Conservation (phyloP, 2,797 vertebrate species). For the Esox masquinongy region DNA sequence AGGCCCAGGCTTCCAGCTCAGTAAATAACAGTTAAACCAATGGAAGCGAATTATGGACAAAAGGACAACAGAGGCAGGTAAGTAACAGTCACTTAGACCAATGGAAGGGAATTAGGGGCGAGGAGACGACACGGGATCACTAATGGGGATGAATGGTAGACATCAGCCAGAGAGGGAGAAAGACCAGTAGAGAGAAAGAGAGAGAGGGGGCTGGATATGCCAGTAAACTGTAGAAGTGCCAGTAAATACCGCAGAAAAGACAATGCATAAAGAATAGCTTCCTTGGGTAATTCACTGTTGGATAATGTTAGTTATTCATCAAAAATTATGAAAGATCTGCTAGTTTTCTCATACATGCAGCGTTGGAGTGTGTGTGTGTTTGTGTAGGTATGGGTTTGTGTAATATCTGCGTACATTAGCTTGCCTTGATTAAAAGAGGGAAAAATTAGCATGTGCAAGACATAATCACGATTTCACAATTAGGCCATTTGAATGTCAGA, state of each 20-base stretch:
- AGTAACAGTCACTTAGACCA: slow-evolving; percentile 43
- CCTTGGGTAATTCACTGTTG: not conserved
- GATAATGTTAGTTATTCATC: not conserved
- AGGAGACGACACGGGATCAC: slow-evolving; percentile 27
- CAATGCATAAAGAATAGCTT: not conserved
- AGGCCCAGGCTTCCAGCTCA: slow-evolving; percentile 2
- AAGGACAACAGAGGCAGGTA: slow-evolving; percentile 20
- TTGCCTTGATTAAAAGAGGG: slow-evolving; percentile 40
- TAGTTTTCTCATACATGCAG: not conserved
- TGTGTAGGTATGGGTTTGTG: not conserved
- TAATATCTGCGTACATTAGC: not conserved
- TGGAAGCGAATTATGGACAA: slow-evolving; percentile 1
- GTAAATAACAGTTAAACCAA: slow-evolving; percentile 17
- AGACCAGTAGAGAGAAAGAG: slow-evolving; percentile 32
- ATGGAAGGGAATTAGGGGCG: slow-evolving; percentile 32
- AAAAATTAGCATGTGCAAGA: slow-evolving; percentile 57
- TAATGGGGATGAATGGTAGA: slow-evolving; percentile 59
- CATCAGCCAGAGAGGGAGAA: slow-evolving; percentile 37
- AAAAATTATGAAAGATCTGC: not conserved
- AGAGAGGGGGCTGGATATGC: slow-evolving; percentile 3
- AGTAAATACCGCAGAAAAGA: slow-evolving; percentile 8
- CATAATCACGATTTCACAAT: slow-evolving; percentile 51
- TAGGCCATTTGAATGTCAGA: slow-evolving; percentile 61
- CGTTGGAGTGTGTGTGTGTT: not conserved
- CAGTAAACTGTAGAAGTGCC: slow-evolving; percentile 10